Evolutionary conservation across 2,888 invertebrate genomes (phyloP).

Genomic region (Rhaphigaster nebulosa): DNA sequence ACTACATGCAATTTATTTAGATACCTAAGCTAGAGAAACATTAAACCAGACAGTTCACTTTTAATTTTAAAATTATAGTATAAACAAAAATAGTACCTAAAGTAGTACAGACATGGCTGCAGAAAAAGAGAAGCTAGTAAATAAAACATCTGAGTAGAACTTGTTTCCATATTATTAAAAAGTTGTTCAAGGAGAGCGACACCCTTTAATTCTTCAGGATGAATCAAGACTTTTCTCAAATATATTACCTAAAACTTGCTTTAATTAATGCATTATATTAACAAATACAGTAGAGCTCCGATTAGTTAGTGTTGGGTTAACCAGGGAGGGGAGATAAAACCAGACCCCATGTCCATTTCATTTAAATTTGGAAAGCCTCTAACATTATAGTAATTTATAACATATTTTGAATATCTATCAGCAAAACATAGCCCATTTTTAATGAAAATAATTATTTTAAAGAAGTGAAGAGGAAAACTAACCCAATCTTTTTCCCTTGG

Average conservation of each 20-base stretch:
- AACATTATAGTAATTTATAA: no score
- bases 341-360: no score
- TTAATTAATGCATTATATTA: not conserved
- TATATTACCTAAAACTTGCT: conserved; percentile 36
- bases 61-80: no score
- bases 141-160: conserved; percentile 15
- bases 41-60: not conserved
- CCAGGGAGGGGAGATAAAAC: not conserved
- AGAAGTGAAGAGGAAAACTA: no score
- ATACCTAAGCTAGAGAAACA: not conserved
- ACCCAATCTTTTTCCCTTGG: no score
- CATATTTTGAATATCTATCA: no score
- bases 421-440: no score
- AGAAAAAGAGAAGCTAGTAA: conserved; percentile 39
- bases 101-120: conserved; percentile 39
- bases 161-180: conserved; percentile 12
- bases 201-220: conserved; percentile 28
- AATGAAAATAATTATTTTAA: no score
- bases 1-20: not conserved
- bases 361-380: no score
- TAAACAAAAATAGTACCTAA: conserved; percentile 13
- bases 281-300: not conserved
- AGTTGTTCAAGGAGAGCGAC: conserved; percentile 17
- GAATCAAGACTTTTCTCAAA: conserved; percentile 40
- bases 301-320: not conserved